These are phyloP conservation scores for Solenopsis invicta DNA, from an alignment of 1,140 invertebrate species.

Conservation along the genomic window DNA sequence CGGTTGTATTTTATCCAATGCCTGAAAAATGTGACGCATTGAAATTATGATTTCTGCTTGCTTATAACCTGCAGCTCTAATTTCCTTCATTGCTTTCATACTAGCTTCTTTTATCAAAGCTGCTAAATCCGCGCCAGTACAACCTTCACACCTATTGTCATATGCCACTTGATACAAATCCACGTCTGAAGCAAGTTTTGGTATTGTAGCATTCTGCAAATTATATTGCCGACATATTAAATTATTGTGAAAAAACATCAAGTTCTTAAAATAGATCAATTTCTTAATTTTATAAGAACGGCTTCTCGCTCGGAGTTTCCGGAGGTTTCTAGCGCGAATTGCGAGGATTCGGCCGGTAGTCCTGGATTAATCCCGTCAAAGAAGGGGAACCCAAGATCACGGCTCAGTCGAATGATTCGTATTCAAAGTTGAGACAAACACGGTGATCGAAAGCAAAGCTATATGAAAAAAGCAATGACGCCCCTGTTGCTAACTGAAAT, in stretches of 20 bases:
- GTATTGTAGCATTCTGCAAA: constrained; percentile 91
- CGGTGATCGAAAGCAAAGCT: too few relatives aligned
- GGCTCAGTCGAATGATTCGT: too few relatives aligned
- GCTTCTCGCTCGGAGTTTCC: too few relatives aligned
- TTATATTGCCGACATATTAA: constrained; percentile 13
- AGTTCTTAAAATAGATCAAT: not conserved
- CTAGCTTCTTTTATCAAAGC: constrained; percentile 95
- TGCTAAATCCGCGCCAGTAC: constrained; percentile 97
- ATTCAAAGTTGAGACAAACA: too few relatives aligned
- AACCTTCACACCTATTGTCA: constrained; percentile 91
- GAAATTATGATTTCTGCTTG: constrained; percentile 85
- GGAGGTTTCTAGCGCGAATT: too few relatives aligned
- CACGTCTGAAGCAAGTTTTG: constrained; percentile 92
- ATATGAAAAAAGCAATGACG: too few relatives aligned
- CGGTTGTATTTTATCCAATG: constrained; percentile 93
- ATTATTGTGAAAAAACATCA: not conserved
- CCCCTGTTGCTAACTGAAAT: too few relatives aligned
- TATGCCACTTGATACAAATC: constrained; percentile 90
- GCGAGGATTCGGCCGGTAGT: too few relatives aligned
- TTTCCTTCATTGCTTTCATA: constrained; percentile 91
- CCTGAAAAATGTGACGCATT: constrained; percentile 88
- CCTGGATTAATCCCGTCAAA: too few relatives aligned
- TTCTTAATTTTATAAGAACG: too few relatives aligned
- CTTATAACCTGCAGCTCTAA: constrained; percentile 84
- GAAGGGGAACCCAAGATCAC: too few relatives aligned